Evolutionary conservation across 2,113 vertebrate species (phyloP).

Genomic region (Antechinus stuartii): DNA sequence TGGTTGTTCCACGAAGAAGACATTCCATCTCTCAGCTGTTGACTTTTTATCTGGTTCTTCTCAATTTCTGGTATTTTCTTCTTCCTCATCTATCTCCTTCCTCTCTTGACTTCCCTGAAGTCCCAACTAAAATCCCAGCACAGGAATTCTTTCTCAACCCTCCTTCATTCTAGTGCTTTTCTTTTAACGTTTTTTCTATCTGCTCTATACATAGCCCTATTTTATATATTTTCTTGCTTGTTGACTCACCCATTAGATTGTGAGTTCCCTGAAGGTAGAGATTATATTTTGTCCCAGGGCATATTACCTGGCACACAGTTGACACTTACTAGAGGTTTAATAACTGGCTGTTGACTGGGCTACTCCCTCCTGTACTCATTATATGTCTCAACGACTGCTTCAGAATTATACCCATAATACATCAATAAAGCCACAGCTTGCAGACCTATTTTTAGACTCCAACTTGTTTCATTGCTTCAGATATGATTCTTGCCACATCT

Average conservation of each 20-base stretch:
- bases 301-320: background rate
- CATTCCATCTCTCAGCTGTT: too few relatives aligned
- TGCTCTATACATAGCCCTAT: background rate
- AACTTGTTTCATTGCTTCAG: background rate
- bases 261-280: background rate
- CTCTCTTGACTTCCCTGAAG: too few relatives aligned
- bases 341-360: background rate
- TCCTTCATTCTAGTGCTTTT: too few relatives aligned
- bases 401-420: background rate
- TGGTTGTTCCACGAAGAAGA: too few relatives aligned
- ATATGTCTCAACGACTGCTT: background rate
- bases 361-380: background rate
- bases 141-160: too few relatives aligned
- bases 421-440: background rate
- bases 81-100: too few relatives aligned
- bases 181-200: too few relatives aligned
- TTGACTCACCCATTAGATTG: background rate
- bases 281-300: background rate
- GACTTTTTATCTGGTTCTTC: too few relatives aligned
- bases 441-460: background rate
- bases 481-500: background rate
- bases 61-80: too few relatives aligned
- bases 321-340: background rate
- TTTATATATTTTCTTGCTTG: background rate
- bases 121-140: too few relatives aligned